Percentiles rank a stretch among this genome's conserved stretches.
Conservation (phyloP, 2,113 vertebrate species). For the Ptyas mucosa region DNA sequence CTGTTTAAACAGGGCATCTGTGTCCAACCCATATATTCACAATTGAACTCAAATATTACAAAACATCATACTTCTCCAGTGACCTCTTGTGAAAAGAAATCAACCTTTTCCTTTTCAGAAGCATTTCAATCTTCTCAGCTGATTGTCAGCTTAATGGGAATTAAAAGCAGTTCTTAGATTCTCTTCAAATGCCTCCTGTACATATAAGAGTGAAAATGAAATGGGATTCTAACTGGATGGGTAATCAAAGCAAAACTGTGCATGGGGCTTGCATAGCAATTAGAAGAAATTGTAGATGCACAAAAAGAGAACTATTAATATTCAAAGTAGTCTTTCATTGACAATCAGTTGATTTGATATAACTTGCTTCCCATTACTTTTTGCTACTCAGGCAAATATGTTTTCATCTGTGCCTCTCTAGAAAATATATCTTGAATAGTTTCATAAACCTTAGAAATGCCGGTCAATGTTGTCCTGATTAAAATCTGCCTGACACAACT, state of each 20-base stretch:
- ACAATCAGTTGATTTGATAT: conserved; percentile 63
- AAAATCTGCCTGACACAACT: conserved; percentile 34
- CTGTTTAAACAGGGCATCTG: background rate
- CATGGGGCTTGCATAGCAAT: conserved; percentile 47
- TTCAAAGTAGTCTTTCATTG: conserved; percentile 47
- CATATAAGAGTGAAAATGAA: conserved; percentile 49
- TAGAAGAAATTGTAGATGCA: conserved; percentile 60
- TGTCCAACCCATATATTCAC: background rate
- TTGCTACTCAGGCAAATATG: conserved; percentile 60
- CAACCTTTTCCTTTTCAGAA: background rate
- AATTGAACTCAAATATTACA: background rate
- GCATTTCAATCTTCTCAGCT: background rate
- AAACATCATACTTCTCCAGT: background rate
- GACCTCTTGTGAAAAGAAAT: background rate
- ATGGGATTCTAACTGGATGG: conserved; percentile 41
- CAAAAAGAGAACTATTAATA: conserved; percentile 57
- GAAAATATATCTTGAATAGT: conserved; percentile 56
- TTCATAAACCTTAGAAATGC: conserved; percentile 56
- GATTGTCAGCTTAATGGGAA: conserved; percentile 47
- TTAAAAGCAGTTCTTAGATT: conserved; percentile 43
- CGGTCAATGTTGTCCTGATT: conserved; percentile 37
- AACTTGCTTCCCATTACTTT: conserved; percentile 46
- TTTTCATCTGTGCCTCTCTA: conserved; percentile 66
- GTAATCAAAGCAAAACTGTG: conserved; percentile 41
- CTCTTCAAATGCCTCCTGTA: conserved; percentile 38